Conservation (phyloP, 2,113 vertebrate genomes). For the Colius striatus region DNA sequence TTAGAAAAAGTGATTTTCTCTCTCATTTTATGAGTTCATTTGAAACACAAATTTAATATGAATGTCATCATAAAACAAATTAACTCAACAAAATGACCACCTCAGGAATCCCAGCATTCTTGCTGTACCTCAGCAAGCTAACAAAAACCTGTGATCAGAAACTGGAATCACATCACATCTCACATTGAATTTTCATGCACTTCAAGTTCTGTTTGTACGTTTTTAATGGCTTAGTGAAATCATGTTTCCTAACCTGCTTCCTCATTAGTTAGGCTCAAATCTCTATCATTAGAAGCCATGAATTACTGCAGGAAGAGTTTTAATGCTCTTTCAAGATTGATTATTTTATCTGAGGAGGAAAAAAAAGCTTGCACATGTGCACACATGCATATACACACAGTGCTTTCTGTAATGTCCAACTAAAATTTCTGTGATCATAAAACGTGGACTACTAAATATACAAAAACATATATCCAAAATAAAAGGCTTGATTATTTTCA, state of each 20-base stretch:
- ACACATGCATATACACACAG: rapidly evolving
- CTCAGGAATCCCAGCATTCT: not conserved
- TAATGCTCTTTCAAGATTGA: not conserved
- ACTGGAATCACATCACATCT: not conserved
- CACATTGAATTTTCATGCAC: not conserved
- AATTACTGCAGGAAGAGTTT: not conserved
- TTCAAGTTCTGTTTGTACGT: not conserved
- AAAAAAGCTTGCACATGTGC: not conserved
- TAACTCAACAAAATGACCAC: not conserved
- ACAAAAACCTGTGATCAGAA: slow-evolving; percentile 10
- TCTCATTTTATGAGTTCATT: slow-evolving; percentile 14
- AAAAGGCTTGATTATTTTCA: not conserved
- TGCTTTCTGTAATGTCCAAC: not conserved
- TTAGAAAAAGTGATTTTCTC: slow-evolving; percentile 6
- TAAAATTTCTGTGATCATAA: not conserved
- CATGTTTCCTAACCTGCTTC: not conserved
- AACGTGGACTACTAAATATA: not conserved
- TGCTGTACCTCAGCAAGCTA: not conserved
- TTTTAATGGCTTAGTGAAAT: not conserved
- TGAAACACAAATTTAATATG: slow-evolving; percentile 35
- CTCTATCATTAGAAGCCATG: not conserved
- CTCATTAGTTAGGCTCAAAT: not conserved
- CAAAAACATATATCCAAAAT: not conserved
- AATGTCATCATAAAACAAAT: slow-evolving; percentile 7
- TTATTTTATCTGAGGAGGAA: not conserved